Conservation (phyloP, 2,888 invertebrate genomes). For the Dynastes maya region DNA sequence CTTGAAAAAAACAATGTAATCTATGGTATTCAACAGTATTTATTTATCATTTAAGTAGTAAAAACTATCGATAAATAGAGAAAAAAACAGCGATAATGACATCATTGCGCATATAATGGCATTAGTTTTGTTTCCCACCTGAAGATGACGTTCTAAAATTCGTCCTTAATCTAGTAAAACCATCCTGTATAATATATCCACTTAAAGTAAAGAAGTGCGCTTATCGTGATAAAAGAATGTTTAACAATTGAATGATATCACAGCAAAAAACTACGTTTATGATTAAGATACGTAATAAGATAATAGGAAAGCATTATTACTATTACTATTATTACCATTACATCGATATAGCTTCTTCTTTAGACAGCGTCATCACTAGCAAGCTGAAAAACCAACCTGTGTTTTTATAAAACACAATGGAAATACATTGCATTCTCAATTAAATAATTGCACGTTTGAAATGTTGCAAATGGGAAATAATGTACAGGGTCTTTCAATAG, state of each 20-base stretch:
- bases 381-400: background rate
- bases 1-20: too few relatives aligned
- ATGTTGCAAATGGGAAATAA: background rate
- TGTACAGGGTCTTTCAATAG: background rate
- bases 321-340: background rate
- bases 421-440: background rate
- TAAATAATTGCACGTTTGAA: background rate
- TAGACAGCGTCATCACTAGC: conserved; percentile 15
- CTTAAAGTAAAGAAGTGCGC: background rate
- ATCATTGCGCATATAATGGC: too few relatives aligned
- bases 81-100: too few relatives aligned
- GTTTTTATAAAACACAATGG: conserved; percentile 8
- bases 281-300: background rate
- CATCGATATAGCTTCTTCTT: background rate
- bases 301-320: conserved; percentile 49
- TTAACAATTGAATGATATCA: conserved; percentile 52
- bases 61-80: too few relatives aligned
- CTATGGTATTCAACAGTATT: too few relatives aligned
- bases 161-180: background rate
- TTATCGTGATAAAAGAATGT: conserved; percentile 37
- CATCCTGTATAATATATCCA: background rate
- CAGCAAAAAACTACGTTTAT: conserved; percentile 51
- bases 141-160: too few relatives aligned
- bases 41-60: too few relatives aligned
- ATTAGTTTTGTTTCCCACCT: too few relatives aligned